Evolutionary conservation across 2,797 vertebrate species (phyloP), one percentile per base, ranked within the genome.

Genomic region (Ctenosaura bakeri): DNA sequence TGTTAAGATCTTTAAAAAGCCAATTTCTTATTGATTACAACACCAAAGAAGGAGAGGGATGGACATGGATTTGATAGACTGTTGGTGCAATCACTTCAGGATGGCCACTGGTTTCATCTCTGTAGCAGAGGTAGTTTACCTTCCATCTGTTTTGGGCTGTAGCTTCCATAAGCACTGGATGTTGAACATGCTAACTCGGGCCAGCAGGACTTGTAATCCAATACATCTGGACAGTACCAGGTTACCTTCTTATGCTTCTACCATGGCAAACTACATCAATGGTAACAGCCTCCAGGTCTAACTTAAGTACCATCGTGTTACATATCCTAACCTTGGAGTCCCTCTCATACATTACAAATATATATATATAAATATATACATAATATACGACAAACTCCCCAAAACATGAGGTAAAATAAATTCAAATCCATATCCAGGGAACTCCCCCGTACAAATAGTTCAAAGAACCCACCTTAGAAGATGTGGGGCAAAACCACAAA

Each of bases 341-440:
- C 69, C 93, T 83, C 90, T 92, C 93, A 91, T 74, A 74, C 8
- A 90, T 0, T 54, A 93, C 90, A 93, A 93, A 92, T 92, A 93
- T 91, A 90, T 93, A 50, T 90, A 90, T 83, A 87, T 90, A 76
- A 77, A 85, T 74, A 74, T 82, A 94, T 93, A 95, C 93, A 92
- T 91, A 93, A 46, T 91, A 95, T 93, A 96, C 0, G 76, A 95
- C 92, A 95, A 95, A 94, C 88, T 94, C 85, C 95, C 96, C 95
- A 90, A 95, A 95, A 97, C 91, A 91, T 83, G 96, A 97, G 97
- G 97, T 96, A 97, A 97, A 69, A 96, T 95, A 96, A 96, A 96
- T 96, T 91, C 89, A 92, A 96, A 94, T 92, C 90, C 80, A 66
- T 85, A 93, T 92, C 87, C 1, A 29, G 3, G 95, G 95, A 96